phyloP scores from a whole-genome alignment of 2,113 vertebrate species.

The Laterallus jamaicensis region DNA sequence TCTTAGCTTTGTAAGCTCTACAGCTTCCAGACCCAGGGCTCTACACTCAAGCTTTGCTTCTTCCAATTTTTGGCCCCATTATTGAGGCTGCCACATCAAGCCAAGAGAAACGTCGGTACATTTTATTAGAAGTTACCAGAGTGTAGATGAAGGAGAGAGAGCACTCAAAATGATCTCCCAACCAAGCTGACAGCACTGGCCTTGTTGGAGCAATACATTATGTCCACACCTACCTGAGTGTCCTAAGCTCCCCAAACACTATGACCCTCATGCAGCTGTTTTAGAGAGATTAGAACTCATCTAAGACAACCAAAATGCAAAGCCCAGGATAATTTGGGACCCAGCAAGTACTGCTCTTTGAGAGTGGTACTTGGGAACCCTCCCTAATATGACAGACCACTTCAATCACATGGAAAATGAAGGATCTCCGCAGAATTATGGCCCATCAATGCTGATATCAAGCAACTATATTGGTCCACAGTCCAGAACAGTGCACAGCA shows the following conservation, averaged over 20 bases:
- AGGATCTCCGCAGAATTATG: neutral
- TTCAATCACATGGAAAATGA: neutral
- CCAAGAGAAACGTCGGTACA: neutral
- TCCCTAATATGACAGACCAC: neutral
- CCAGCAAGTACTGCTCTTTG: neutral
- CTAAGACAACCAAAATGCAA: neutral
- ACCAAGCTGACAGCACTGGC: neutral
- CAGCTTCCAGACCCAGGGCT: neutral
- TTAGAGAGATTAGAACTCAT: neutral
- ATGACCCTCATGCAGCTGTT: neutral
- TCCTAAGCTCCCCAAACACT: neutral
- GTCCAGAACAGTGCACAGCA: neutral
- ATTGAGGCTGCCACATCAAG: neutral
- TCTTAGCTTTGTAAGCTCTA: neutral
- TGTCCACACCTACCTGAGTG: neutral
- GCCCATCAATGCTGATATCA: neutral
- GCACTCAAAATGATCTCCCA: neutral
- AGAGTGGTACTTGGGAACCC: neutral
- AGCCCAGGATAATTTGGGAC: neutral
- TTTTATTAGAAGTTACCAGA: neutral
- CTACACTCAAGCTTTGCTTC: neutral
- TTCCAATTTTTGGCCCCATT: neutral
- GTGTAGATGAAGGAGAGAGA: neutral
- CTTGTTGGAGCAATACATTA: neutral
- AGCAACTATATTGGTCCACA: neutral